phyloP scores from a whole-genome alignment of 2,797 vertebrate species.

The Botia almorhae region DNA sequence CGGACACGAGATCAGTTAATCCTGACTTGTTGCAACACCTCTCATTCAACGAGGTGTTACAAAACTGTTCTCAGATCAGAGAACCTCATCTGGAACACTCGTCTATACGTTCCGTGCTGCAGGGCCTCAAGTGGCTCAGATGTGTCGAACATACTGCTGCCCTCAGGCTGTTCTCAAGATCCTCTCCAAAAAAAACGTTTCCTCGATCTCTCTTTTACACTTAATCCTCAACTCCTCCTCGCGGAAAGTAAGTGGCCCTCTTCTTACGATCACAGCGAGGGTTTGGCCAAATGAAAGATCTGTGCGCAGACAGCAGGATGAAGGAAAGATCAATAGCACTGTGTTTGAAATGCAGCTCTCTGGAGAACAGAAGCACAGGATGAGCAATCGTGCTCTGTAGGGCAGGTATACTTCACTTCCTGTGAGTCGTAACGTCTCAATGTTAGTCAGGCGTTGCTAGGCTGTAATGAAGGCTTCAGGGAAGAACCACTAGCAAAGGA shows the following conservation, averaged over 20 bases:
- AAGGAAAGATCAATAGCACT: not conserved
- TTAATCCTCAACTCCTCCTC: not conserved
- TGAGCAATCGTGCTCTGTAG: no score
- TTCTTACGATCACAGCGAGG: not conserved
- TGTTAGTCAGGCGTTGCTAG: no score
- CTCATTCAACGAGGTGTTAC: not conserved
- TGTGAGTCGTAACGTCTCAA: no score
- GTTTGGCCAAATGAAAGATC: not conserved
- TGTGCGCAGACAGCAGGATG: not conserved
- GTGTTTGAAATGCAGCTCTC: not conserved
- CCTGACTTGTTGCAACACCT: not conserved
- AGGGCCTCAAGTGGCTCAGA: constrained; percentile 19
- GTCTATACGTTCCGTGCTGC: not conserved
- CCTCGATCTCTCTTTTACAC: not conserved
- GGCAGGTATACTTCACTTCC: no score
- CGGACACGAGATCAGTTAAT: not conserved
- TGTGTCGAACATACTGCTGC: constrained; percentile 36
- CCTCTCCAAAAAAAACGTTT: not conserved
- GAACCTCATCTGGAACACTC: not conserved
- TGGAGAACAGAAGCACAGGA: not conserved
- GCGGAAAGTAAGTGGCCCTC: not conserved
- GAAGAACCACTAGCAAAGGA: no score
- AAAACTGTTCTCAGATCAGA: not conserved
- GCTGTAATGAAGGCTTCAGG: no score
- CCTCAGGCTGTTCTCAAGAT: constrained; percentile 33